These are phyloP conservation scores for Forbesichthys papilliferus DNA, from an alignment of 2,113 vertebrate genomes.

Conservation along the genomic window DNA sequence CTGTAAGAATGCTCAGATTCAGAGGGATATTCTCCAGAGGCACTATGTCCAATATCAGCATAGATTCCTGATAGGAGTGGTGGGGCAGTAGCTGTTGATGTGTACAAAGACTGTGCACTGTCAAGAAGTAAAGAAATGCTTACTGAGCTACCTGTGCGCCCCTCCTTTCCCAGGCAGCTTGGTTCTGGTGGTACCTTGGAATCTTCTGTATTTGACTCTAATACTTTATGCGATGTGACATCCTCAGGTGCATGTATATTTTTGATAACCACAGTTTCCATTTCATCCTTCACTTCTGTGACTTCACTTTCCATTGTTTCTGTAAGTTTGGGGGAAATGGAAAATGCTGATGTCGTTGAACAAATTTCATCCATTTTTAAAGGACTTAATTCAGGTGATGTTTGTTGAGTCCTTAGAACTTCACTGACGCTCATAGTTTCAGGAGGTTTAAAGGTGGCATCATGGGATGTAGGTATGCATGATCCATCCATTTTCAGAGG, in stretches of 20 bases:
- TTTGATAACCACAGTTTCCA: slow-evolving; percentile 22
- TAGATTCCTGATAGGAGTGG: slow-evolving; percentile 42
- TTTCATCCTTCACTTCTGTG: slow-evolving; percentile 12
- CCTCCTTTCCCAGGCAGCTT: slow-evolving; percentile 23
- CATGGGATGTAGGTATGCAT: neutral
- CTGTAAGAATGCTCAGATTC: slow-evolving; percentile 35
- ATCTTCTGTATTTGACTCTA: slow-evolving; percentile 23
- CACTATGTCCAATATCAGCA: slow-evolving; percentile 52
- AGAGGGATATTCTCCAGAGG: slow-evolving; percentile 23
- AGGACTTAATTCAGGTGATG: slow-evolving; percentile 6
- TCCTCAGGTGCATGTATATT: slow-evolving; percentile 25
- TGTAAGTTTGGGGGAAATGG: slow-evolving; percentile 1
- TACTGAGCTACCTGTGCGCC: slow-evolving; percentile 27
- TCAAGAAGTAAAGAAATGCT: slow-evolving; percentile 31
- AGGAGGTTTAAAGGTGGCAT: neutral
- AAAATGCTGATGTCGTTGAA: slow-evolving; percentile 7
- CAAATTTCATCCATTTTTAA: slow-evolving; percentile 9
- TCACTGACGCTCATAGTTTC: slow-evolving; percentile 39
- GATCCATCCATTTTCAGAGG: slow-evolving; percentile 7
- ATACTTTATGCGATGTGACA: slow-evolving; percentile 16
- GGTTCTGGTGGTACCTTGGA: slow-evolving; percentile 16
- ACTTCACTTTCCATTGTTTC: slow-evolving; percentile 32
- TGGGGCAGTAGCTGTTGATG: slow-evolving; percentile 22
- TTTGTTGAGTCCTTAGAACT: neutral
- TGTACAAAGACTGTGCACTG: slow-evolving; percentile 19